These are phyloP conservation scores for Nemoura dubitans DNA, from an alignment of 2,888 invertebrate genomes.

Conservation along the genomic window DNA sequence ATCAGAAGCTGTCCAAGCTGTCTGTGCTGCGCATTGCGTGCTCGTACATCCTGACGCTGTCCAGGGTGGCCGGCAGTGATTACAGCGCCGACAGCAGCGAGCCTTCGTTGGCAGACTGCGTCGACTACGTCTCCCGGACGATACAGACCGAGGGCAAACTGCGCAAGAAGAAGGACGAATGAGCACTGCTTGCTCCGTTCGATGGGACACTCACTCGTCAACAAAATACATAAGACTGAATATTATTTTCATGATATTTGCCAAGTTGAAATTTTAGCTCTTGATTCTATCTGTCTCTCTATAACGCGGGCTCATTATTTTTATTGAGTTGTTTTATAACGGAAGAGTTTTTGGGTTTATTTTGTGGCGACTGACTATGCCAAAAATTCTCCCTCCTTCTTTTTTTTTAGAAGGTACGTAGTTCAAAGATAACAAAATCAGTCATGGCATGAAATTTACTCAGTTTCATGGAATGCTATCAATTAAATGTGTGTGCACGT, in stretches of 20 bases:
- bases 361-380: not conserved
- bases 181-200: conserved; percentile 37
- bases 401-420: not conserved
- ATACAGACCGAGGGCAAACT: conserved; percentile 93
- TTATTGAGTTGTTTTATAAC: not conserved
- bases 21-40: conserved; percentile 93
- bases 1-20: conserved; percentile 92
- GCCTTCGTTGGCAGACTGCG: conserved; percentile 77
- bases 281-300: not conserved
- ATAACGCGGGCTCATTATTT: not conserved
- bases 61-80: conserved; percentile 77
- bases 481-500: no score
- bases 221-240: conserved; percentile 9
- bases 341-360: not conserved
- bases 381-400: not conserved
- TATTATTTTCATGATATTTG: not conserved
- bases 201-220: not conserved
- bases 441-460: no score
- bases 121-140: conserved; percentile 88
- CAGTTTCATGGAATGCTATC: no score
- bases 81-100: conserved; percentile 68
- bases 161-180: conserved; percentile 84
- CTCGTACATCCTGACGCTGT: conserved; percentile 89
- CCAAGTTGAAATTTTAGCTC: not conserved
- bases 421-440: not conserved